These are phyloP conservation scores for Paradoxurus hermaphroditus DNA, from an alignment of 2,113 vertebrate genomes.

Conservation along the genomic window DNA sequence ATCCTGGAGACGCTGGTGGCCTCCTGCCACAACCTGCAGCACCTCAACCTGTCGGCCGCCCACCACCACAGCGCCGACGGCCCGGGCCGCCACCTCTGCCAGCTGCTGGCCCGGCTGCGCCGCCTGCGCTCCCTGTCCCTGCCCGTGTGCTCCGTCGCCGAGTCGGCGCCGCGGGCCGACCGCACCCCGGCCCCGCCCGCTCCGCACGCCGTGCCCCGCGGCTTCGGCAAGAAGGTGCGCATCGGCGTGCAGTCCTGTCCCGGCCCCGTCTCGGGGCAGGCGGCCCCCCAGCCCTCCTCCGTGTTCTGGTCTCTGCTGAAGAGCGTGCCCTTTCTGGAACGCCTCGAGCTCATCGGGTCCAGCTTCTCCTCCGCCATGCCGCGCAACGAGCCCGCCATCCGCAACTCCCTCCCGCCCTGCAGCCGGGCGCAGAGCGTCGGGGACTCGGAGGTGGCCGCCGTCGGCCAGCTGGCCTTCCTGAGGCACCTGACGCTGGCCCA, in stretches of 20 bases:
- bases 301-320: constrained; percentile 88
- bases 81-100: constrained; percentile 89
- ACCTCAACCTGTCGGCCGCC: constrained; percentile 94
- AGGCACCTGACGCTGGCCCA: constrained; percentile 93
- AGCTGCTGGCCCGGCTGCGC: constrained; percentile 87
- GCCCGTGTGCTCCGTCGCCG: constrained; percentile 90
- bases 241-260: constrained; percentile 87
- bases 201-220: constrained; percentile 81
- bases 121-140: constrained; percentile 90
- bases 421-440: constrained; percentile 88
- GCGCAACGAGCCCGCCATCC: constrained; percentile 92
- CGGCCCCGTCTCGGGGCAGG: constrained; percentile 61
- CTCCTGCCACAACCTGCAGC: constrained; percentile 87
- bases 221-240: constrained; percentile 90
- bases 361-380: constrained; percentile 95
- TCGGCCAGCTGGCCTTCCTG: constrained; percentile 88
- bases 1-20: constrained; percentile 87
- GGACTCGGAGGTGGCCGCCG: constrained; percentile 90
- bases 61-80: constrained; percentile 91
- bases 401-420: constrained; percentile 93
- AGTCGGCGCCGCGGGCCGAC: constrained; percentile 72
- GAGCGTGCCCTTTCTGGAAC: constrained; percentile 86
- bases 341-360: constrained; percentile 93
- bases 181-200: constrained; percentile 46
- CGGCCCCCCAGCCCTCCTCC: constrained; percentile 72